Evolutionary conservation across 2,797 vertebrate species (phyloP), one percentile per base, ranked within the genome.

Genomic region (Hyperoplus immaculatus): DNA sequence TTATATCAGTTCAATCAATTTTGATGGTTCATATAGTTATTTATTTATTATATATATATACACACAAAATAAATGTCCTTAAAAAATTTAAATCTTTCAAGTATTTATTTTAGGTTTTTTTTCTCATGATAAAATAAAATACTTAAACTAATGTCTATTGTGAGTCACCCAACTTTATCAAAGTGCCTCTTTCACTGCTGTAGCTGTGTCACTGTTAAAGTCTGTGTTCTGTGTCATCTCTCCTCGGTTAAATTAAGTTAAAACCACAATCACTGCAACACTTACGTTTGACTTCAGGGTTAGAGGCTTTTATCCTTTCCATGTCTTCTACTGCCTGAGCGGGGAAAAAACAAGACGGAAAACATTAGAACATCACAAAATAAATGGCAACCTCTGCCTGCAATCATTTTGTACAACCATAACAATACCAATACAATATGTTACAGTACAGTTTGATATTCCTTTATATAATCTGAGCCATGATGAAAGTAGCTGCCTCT

Each of bases 321-420:
- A 98, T 96, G 83, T 97, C 96, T 76, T 96, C 96, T 64, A 97
- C 93, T 0, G 96, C 97, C 97, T 98, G 82, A 59, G 62, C 14
- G 72, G 18, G 83, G 0, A 70, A 42, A 49, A 45, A 50, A 53
- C 8, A 58, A 51, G 18, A 69, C 9, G 59, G 55, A 60, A 57
- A 50, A 10, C 0, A 5, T 66, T 53, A 18, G 6, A 61, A 4
- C 12, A 15, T 45, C 54, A 41, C n/a, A 63, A 12, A 69, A 29
- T 49, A 41, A 6, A 9, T 46, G 8, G n/a, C 13, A 39, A 74
- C 14, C 6, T 55, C n/a, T 55, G 12, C 11, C 60, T 0, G 1
- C 9, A 41, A 68, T 21, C 38, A 63, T 63, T 53, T 38, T 21
- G 6, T 58, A 38, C 39, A 21, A 73, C 42, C 61, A 50, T 15